These are phyloP conservation scores for Parnassius glacialis DNA, from an alignment of 2,888 invertebrate species.

Conservation along the genomic window DNA sequence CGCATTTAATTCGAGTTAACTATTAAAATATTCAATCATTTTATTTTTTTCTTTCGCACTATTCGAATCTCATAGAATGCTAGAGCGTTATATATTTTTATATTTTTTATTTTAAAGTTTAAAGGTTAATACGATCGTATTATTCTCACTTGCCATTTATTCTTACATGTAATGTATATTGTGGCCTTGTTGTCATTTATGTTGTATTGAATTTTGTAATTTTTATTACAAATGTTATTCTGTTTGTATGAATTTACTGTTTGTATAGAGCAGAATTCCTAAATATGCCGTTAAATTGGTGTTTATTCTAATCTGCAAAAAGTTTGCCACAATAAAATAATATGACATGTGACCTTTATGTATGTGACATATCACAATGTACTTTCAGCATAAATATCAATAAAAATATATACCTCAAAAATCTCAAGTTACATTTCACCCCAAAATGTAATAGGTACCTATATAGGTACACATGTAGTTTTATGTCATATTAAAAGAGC, in stretches of 20 bases:
- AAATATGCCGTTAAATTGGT: slow-evolving; percentile 4
- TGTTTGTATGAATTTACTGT: slow-evolving; percentile 8
- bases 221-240: background rate
- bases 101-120: slow-evolving; percentile 3
- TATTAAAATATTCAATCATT: slow-evolving; percentile 19
- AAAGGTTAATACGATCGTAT: slow-evolving; percentile 9
- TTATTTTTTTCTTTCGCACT: background rate
- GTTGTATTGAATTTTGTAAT: background rate
- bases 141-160: slow-evolving; percentile 22
- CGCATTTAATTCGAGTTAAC: slow-evolving; percentile 32
- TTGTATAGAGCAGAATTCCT: slow-evolving; percentile 2
- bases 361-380: background rate
- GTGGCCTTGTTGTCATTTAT: background rate
- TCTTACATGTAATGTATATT: background rate
- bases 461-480: too few species aligned
- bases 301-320: slow-evolving; percentile 3
- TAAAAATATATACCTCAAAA: too few species aligned
- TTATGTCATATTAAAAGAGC: too few species aligned
- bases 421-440: too few species aligned
- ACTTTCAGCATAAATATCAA: background rate
- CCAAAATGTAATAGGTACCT: too few species aligned
- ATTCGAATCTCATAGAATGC: slow-evolving; percentile 20
- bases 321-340: background rate
- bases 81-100: slow-evolving; percentile 13
- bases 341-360: background rate